Percentiles rank a stretch among this genome's conserved stretches.
phyloP scores from a whole-genome alignment of 2,113 vertebrate genomes.

The Chloroceryle aenea region DNA sequence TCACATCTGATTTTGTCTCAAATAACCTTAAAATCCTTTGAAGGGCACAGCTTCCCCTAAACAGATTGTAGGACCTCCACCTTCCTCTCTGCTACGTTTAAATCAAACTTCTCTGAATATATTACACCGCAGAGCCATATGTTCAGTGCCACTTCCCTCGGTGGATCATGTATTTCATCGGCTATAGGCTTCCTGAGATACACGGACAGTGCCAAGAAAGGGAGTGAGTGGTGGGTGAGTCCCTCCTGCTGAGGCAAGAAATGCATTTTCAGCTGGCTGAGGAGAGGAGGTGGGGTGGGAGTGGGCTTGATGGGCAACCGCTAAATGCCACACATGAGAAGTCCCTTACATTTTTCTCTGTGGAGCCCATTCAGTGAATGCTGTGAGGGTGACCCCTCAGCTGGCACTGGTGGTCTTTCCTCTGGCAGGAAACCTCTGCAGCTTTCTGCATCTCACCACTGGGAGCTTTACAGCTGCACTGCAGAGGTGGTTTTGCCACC shows the following conservation, averaged over 20 bases:
- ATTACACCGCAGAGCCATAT: conserved; percentile 17
- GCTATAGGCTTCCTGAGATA: not conserved
- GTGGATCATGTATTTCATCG: not conserved
- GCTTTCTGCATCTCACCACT: not conserved
- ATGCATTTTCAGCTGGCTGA: not conserved
- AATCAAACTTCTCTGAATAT: conserved; percentile 35
- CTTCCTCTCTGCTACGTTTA: not conserved
- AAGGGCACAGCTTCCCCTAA: not conserved
- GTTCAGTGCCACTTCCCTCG: conserved; percentile 15
- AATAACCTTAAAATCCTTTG: conserved; percentile 15
- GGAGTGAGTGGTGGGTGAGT: not conserved
- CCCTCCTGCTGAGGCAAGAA: not conserved
- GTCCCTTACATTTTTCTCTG: not conserved
- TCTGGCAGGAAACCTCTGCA: rapidly evolving
- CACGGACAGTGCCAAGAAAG: not conserved
- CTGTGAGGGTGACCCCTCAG: not conserved
- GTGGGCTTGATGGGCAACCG: not conserved
- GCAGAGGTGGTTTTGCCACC: not conserved
- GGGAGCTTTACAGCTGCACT: rapidly evolving
- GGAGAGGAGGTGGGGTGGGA: not conserved
- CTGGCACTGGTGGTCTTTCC: not conserved
- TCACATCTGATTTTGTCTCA: not conserved
- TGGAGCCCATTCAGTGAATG: rapidly evolving
- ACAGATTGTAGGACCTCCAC: conserved; percentile 44
- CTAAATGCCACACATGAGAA: not conserved